Evolutionary conservation across 2,113 vertebrate species (phyloP).

Genomic region (Rhinolophus ferrumequinum): DNA sequence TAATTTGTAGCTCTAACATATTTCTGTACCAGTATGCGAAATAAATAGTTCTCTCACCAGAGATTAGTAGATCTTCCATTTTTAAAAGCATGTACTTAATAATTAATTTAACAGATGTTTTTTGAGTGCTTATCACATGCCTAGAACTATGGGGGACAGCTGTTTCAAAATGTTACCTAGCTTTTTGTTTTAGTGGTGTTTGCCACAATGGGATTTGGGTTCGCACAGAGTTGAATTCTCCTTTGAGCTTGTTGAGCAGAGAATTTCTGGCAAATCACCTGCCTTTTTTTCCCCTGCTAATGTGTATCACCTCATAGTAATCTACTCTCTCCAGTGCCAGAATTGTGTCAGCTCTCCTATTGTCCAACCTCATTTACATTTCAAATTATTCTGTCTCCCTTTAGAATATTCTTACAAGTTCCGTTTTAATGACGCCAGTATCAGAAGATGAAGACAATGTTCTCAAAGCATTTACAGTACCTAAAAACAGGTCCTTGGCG

Average conservation of each 20-base stretch:
- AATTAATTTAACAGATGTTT: not conserved
- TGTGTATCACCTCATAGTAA: not conserved
- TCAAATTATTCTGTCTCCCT: conserved; percentile 59
- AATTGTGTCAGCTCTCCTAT: conserved; percentile 15
- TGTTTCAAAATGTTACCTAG: not conserved
- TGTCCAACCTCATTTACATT: conserved; percentile 3
- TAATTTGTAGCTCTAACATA: conserved; percentile 17
- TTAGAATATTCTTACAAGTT: conserved; percentile 96
- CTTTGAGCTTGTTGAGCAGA: not conserved
- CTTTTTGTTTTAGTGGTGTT: not conserved
- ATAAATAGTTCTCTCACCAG: not conserved
- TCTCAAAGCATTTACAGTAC: conserved; percentile 90
- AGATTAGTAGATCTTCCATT: conserved; percentile 12
- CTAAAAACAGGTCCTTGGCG: conserved; percentile 88
- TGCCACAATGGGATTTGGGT: not conserved
- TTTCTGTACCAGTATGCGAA: not conserved
- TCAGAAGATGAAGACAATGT: conserved; percentile 91
- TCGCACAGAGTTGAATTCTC: not conserved
- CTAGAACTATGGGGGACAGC: not conserved
- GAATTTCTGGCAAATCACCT: not conserved
- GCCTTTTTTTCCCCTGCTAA: not conserved
- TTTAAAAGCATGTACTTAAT: not conserved
- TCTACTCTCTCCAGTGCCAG: not conserved
- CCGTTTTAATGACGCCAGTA: conserved; percentile 90
- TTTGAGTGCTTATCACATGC: not conserved